Percentiles rank a stretch among this genome's conserved stretches.
These are phyloP conservation scores for Pomatorhinus ruficollis DNA, from an alignment of 2,113 vertebrate genomes.

Conservation along the genomic window DNA sequence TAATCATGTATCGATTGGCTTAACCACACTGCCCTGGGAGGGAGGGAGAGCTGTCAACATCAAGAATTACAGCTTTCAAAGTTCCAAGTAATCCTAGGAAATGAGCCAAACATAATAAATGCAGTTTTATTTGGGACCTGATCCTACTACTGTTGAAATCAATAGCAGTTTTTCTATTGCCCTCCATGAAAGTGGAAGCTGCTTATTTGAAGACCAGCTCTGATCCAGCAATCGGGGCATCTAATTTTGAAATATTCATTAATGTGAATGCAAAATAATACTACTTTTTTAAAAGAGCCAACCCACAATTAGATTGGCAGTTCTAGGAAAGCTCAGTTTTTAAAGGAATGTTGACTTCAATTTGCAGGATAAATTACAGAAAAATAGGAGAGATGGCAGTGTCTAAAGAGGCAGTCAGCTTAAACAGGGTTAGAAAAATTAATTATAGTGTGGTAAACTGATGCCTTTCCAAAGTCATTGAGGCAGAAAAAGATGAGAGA, in stretches of 20 bases:
- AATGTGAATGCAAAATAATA: neutral
- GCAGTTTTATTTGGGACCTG: constrained; percentile 3
- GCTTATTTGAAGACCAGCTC: neutral
- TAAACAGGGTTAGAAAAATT: neutral
- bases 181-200: neutral
- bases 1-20: constrained; percentile 50
- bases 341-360: neutral
- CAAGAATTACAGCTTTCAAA: constrained; percentile 60
- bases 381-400: neutral
- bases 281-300: neutral
- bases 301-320: neutral
- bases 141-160: constrained; percentile 47
- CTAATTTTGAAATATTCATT: constrained; percentile 20
- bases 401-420: neutral
- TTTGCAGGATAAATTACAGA: neutral
- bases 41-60: constrained; percentile 64
- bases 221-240: neutral
- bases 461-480: neutral
- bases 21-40: constrained; percentile 6
- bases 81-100: constrained; percentile 65
- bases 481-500: neutral
- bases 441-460: neutral
- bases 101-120: constrained; percentile 66
- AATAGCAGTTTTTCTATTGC: constrained; percentile 23
- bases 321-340: neutral